phyloP scores from a whole-genome alignment of 2,888 invertebrate species.

The Sceliomorpha sp. region DNA sequence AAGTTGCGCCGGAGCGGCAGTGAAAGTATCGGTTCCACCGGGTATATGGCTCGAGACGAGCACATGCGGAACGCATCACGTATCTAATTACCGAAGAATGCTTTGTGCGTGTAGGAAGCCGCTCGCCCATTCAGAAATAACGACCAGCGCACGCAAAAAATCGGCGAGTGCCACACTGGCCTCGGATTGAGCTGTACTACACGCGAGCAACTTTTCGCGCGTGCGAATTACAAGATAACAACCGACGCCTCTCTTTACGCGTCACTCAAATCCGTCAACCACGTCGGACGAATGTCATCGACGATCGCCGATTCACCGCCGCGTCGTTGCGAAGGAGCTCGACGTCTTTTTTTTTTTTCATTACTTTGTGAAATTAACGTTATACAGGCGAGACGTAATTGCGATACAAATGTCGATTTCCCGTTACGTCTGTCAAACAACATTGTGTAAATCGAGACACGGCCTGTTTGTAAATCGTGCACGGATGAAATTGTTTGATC shows the following conservation, averaged over 20 bases:
- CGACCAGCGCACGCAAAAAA: conserved; percentile 59
- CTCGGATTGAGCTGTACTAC: conserved; percentile 56
- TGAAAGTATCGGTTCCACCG: conserved; percentile 42
- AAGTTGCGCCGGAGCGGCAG: conserved; percentile 43
- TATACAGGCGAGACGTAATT: too few species aligned
- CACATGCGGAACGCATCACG: conserved; percentile 61
- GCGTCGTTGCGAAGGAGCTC: too few species aligned
- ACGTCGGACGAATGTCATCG: too few species aligned
- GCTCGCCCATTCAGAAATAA: conserved; percentile 63
- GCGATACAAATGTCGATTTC: too few species aligned
- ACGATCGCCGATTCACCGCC: too few species aligned
- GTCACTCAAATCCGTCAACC: conserved; percentile 8
- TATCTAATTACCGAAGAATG: conserved; percentile 74
- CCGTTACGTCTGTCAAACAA: too few species aligned
- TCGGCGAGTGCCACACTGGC: conserved; percentile 34
- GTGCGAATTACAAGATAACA: conserved; percentile 48
- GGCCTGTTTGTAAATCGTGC: too few species aligned
- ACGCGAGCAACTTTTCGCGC: conserved; percentile 50
- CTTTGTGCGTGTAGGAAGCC: conserved; percentile 69
- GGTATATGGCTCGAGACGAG: conserved; percentile 47
- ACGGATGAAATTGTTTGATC: too few species aligned
- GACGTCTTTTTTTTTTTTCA: too few species aligned
- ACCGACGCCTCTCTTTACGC: conserved; percentile 17
- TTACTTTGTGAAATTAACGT: too few species aligned
- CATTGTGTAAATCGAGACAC: too few species aligned